Conservation (phyloP, 1,140 invertebrate genomes). For the Drosophila pandora region DNA sequence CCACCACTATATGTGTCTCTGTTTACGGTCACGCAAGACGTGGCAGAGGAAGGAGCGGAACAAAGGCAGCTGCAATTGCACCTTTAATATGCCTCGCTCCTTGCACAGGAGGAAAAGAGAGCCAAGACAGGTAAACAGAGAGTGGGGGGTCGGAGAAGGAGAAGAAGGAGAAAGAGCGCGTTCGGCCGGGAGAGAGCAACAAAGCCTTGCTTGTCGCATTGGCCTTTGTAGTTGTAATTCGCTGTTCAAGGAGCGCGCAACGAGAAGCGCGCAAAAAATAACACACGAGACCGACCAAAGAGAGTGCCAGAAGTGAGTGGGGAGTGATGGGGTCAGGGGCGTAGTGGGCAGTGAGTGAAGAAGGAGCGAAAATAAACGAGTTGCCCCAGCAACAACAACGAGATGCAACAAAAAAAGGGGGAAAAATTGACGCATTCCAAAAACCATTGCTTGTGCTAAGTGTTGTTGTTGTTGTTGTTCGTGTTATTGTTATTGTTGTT, state of each 20-base stretch:
- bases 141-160: slow-evolving; percentile 21
- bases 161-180: slow-evolving; percentile 29
- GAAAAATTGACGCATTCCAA: slow-evolving; percentile 74
- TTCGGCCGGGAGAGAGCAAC: slow-evolving; percentile 29
- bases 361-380: slow-evolving; percentile 54
- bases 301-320: slow-evolving; percentile 34
- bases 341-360: slow-evolving; percentile 40
- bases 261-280: slow-evolving; percentile 71
- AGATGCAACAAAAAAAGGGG: slow-evolving; percentile 30
- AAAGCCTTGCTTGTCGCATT: slow-evolving; percentile 51
- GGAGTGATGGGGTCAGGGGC: slow-evolving; percentile 13
- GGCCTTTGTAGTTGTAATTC: slow-evolving; percentile 77
- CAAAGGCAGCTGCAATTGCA: slow-evolving; percentile 81
- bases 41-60: slow-evolving; percentile 48
- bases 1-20: slow-evolving; percentile 35
- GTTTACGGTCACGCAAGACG: slow-evolving; percentile 76
- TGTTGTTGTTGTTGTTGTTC: slow-evolving; percentile 39
- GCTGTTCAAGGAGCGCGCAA: slow-evolving; percentile 78
- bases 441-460: slow-evolving; percentile 33
- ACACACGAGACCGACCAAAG: slow-evolving; percentile 34
- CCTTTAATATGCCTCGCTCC: slow-evolving; percentile 56
- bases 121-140: slow-evolving; percentile 12
- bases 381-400: slow-evolving; percentile 41
- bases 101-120: slow-evolving; percentile 54
- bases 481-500: slow-evolving; percentile 44